Evolutionary conservation across 2,888 invertebrate species (phyloP), one percentile per base, ranked within the genome.

Genomic region (Pogonocherus hispidulus): DNA sequence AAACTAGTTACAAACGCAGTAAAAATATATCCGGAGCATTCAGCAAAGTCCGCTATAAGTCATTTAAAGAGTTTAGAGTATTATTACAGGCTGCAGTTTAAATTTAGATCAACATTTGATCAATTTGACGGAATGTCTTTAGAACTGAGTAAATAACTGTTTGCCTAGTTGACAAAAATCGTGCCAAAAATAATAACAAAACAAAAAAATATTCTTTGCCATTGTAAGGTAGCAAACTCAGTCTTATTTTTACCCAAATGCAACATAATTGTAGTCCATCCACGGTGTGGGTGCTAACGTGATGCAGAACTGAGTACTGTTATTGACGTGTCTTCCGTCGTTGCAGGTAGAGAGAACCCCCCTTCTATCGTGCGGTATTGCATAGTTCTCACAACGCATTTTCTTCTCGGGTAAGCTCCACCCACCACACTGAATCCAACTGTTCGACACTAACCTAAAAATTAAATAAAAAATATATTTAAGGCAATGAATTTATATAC

Each of bases 271-370:
- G 67, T 87, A 85, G 75, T 90, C 88, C 92, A 93, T 92, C 93
- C 93, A 93, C 2, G 87, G 84, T 3, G 90, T 87, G 3, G 91
- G 88, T 83, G 90, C 89, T 14, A 93, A 84, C 11, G 91, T 87
- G 14, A 93, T 87, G 79, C 90, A 90, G 82, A 93, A 93, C 83
- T 93, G 92, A 1, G 91, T 91, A 3, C 88, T 89, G 81, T 93
- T 93, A 71, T 90, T 88, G 16, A 82, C 79, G 80, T 93, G 90
- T 71, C 90, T 88, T 54, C 90, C 91, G 81, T 88, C 87, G 81
- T 93, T 92, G 60, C 91, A 91, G 90, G 92, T 92, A 16, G 91
- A 90, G n/a, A 93, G 83, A 9, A 93, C 88, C 0, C 93, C 93
- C 63, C 92, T 86, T 78, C 87, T 86, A 76, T 91, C 88, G 79